A percentile compares a stretch with the other conserved stretches of the same genome.
Conservation (phyloP, 2,888 invertebrate species). For the Rapana venosa region DNA sequence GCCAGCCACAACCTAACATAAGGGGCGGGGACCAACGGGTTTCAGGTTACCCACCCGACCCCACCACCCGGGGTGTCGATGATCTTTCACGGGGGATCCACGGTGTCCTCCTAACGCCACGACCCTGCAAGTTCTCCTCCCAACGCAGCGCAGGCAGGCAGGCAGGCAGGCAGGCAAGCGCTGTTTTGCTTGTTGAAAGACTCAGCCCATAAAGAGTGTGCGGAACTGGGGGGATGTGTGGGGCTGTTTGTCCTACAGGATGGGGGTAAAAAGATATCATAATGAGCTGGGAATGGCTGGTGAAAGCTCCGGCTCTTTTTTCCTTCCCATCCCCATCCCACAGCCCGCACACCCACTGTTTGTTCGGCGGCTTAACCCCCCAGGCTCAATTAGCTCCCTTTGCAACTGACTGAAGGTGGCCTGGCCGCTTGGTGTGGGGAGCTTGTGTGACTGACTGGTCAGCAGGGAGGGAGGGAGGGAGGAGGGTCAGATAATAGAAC, state of each 20-base stretch:
- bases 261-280: neutral
- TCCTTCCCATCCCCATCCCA: neutral
- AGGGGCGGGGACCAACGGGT: neutral
- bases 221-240: neutral
- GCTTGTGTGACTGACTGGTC: too few relatives aligned
- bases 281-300: constrained; percentile 2
- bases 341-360: neutral
- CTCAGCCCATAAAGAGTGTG: neutral
- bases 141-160: neutral
- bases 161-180: too few relatives aligned
- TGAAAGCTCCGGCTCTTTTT: neutral
- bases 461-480: too few relatives aligned
- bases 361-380: neutral
- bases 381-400: too few relatives aligned
- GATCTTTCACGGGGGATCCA: too few relatives aligned
- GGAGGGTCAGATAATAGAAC: too few relatives aligned
- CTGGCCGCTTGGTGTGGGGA: neutral
- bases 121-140: neutral
- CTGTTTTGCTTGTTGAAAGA: constrained; percentile 19
- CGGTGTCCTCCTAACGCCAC: neutral
- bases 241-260: neutral
- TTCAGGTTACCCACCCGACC: constrained; percentile 8
- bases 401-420: neutral
- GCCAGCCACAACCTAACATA: neutral
- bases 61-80: constrained; percentile 7